Evolutionary conservation across 2,113 vertebrate species (phyloP).

Genomic region (Cephalopterus ornatus): DNA sequence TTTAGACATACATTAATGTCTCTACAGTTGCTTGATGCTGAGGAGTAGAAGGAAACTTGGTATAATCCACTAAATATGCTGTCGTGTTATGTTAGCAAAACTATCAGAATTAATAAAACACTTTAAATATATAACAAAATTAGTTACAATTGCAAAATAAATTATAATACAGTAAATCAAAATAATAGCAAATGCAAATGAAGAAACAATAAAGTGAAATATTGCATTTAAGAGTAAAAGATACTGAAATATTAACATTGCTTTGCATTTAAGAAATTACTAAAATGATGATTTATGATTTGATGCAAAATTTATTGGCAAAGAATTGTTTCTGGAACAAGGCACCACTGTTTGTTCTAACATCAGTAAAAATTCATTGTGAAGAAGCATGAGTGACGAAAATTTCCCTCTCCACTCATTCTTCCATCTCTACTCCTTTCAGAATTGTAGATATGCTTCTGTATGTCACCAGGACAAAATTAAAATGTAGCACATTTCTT

Average conservation of each 20-base stretch:
- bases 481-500: conserved; percentile 2
- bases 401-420: neutral
- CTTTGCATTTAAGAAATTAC: neutral
- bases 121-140: neutral
- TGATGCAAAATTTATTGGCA: neutral
- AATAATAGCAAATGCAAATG: neutral
- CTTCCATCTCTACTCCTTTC: neutral
- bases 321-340: neutral
- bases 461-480: neutral
- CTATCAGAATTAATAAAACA: neutral
- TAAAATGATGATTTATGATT: neutral
- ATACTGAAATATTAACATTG: neutral
- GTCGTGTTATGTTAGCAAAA: rapidly evolving
- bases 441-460: neutral
- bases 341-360: neutral
- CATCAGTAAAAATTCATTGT: neutral
- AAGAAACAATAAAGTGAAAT: neutral
- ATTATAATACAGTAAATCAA: neutral
- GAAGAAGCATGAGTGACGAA: neutral
- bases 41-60: neutral
- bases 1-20: neutral
- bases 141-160: neutral
- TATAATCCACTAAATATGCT: neutral
- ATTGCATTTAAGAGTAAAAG: neutral
- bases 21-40: neutral